Conservation (phyloP, 2,797 vertebrate genomes). For the Neostethus bicornis region DNA sequence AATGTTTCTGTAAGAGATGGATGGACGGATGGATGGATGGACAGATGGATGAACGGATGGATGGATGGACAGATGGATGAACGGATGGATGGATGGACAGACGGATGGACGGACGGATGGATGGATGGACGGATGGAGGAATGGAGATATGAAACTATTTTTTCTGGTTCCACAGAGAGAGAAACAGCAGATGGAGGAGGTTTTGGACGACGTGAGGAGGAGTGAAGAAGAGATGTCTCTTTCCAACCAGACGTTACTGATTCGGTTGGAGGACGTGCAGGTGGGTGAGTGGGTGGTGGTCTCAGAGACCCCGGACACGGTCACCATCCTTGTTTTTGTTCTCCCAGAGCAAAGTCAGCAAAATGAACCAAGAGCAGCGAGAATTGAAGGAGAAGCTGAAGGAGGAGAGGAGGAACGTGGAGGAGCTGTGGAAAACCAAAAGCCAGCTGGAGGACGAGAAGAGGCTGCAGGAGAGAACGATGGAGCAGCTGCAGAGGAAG, state of each 20-base stretch:
- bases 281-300: no score
- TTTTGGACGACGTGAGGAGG: constrained; percentile 77
- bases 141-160: not conserved
- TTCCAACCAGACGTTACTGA: constrained; percentile 82
- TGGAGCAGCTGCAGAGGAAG: constrained; percentile 93
- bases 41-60: no score
- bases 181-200: constrained; percentile 81
- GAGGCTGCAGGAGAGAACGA: constrained; percentile 83
- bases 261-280: constrained; percentile 85
- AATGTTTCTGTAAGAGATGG: no score
- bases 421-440: constrained; percentile 86
- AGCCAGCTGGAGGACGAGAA: constrained; percentile 87
- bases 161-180: constrained; percentile 78
- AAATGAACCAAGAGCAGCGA: constrained; percentile 83
- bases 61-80: no score
- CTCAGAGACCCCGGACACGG: no score
- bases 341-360: constrained; percentile 81
- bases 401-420: constrained; percentile 84
- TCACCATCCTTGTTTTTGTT: not conserved
- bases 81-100: no score
- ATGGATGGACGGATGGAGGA: no score
- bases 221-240: constrained; percentile 82
- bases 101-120: no score
- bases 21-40: no score
- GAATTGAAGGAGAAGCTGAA: constrained; percentile 86